Conservation (phyloP, 2,113 vertebrate species). For the Arizona elegans region DNA sequence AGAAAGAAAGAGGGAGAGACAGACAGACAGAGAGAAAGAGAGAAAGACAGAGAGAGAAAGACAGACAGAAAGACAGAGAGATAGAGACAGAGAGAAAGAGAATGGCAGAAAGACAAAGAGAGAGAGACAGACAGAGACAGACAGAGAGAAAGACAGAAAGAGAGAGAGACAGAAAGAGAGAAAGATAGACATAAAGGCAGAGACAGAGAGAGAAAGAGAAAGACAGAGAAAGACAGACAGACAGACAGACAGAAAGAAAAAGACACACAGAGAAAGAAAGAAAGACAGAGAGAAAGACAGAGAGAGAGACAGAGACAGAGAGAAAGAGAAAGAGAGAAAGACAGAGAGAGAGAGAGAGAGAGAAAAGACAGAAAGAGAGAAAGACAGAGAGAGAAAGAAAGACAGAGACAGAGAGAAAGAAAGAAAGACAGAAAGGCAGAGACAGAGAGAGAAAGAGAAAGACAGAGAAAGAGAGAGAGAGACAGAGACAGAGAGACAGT, state of each 20-base stretch:
- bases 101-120: slow-evolving; percentile 40
- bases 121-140: too few relatives aligned
- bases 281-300: slow-evolving; percentile 34
- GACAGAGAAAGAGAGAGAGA: slow-evolving; percentile 31
- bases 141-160: slow-evolving; percentile 12
- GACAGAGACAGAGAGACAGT: neutral
- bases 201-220: slow-evolving; percentile 1
- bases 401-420: neutral
- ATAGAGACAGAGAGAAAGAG: neutral
- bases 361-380: slow-evolving; percentile 30
- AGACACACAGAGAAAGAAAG: neutral
- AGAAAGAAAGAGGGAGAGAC: neutral
- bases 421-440: slow-evolving; percentile 3
- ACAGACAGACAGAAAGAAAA: too few relatives aligned
- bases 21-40: slow-evolving; percentile 49
- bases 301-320: too few relatives aligned
- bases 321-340: slow-evolving; percentile 26
- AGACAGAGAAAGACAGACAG: slow-evolving; percentile 35
- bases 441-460: slow-evolving; percentile 15
- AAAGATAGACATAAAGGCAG: neutral
- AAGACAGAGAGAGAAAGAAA: too few relatives aligned
- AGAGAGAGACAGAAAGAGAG: slow-evolving; percentile 18
- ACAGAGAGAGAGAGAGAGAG: neutral
- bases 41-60: slow-evolving; percentile 18
- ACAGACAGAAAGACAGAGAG: neutral